Conservation (phyloP, 2,888 invertebrate genomes). For the Cerceris rybyensis region DNA sequence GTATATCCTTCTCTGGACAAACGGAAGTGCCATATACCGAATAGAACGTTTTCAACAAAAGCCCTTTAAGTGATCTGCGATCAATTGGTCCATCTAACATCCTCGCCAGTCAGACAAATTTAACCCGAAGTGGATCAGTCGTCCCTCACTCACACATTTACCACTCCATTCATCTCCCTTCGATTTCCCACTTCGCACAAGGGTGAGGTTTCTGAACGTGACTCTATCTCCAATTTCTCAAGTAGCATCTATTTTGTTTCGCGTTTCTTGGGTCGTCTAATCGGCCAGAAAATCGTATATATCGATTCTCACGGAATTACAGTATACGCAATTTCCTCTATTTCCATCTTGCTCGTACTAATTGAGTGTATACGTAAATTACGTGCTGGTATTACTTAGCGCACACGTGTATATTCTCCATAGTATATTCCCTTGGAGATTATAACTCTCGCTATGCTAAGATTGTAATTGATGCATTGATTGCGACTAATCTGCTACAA, state of each 20-base stretch:
- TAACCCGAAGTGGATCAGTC: conserved; percentile 22
- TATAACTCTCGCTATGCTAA: conserved; percentile 14
- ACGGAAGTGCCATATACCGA: background rate
- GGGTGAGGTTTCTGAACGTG: conserved; percentile 29
- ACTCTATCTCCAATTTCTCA: conserved; percentile 14
- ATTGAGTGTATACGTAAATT: conserved; percentile 4
- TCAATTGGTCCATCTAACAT: background rate
- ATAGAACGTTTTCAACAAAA: background rate
- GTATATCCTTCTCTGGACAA: background rate
- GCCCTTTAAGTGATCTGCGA: background rate
- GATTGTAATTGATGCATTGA: conserved; percentile 4
- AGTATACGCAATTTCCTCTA: background rate
- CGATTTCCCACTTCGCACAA: conserved; percentile 17
- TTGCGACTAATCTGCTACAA: background rate
- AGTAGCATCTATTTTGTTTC: conserved; percentile 10
- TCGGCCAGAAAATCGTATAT: conserved; percentile 2
- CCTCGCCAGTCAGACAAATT: conserved; percentile 40
- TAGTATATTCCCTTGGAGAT: conserved; percentile 26
- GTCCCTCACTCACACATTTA: conserved; percentile 23
- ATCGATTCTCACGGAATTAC: conserved; percentile 46
- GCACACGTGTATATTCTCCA: conserved; percentile 16
- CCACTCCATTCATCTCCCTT: conserved; percentile 40
- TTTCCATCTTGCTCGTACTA: background rate
- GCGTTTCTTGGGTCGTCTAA: conserved; percentile 15
- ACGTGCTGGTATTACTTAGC: conserved; percentile 14